Base-by-base conservation (phyloP, 1,140 invertebrate genomes). In the Diabrotica virgifera region DNA sequence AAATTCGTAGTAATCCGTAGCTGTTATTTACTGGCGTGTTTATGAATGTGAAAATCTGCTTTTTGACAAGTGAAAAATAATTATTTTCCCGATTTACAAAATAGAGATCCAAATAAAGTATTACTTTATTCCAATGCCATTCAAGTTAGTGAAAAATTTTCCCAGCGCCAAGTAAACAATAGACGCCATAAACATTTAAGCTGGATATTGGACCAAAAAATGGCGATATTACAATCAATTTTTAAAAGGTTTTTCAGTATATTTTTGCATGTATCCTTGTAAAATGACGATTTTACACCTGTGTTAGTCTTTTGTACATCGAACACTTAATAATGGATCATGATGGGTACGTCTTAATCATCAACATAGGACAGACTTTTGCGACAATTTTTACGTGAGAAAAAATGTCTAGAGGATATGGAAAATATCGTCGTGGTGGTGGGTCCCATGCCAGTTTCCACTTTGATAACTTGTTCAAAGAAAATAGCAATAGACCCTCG, bases 401-500 rank as follows among this genome's bases (percentile, higher is more conserved):
- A 46, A 46, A 63, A 13, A 84, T 84, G 80, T 84, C 84, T 72
- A 79, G 82, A 67, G 82, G 82, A 74, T 85, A 82, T 78, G 83
- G 82, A 52, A 85, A 85, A 77, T 84, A 83, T 59, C 82, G 82
- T 70, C 80, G 83, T 62, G 84, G 83, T 72, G 78, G 76, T 74
- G 78, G 81, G 63, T 79, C 80, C 46, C 79, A 83, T 66, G 76
- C 86, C 50, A 89, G 85, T 73, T 87, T 90, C 66, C 87, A 89
- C 72, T 90, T 90, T 78, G 89, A 90, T 74, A 89, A 86, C 74
- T 76, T 93, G 62, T 90, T 93, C 77, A 88, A 91, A 77, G 92
- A 94, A 80, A 94, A 92, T 78, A 92, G 88, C 70, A 95, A 94
- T 78, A 88, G 90, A 72, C 93, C 93, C 12, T 89, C 91, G 36